Evolutionary conservation across 2,888 invertebrate genomes (phyloP).

Genomic region (Ophonus ardosiacus): DNA sequence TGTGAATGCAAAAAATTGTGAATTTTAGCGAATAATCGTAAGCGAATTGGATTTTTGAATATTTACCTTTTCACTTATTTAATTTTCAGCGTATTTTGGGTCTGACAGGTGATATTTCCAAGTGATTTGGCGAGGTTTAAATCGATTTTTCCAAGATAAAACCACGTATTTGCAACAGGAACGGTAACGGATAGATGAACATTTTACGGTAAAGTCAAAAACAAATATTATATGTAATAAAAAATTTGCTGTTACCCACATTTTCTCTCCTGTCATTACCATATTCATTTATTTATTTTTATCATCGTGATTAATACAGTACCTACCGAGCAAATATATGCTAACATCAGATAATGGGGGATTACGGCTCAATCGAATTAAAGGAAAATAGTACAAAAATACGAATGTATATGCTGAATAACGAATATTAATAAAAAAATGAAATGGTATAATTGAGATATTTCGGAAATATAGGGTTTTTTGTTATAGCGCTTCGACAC

Average conservation of each 20-base stretch:
- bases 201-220: background rate
- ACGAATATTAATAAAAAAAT: no score
- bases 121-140: constrained; percentile 35
- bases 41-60: constrained; percentile 22
- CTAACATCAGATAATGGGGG: no score
- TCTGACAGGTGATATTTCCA: constrained; percentile 47
- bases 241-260: background rate
- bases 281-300: no score
- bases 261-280: no score
- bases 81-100: constrained; percentile 30
- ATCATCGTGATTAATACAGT: no score
- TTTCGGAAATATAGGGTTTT: no score
- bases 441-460: no score
- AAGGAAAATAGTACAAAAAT: no score
- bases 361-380: no score
- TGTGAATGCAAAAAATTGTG: background rate
- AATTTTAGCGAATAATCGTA: background rate
- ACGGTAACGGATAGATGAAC: background rate
- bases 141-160: constrained; percentile 26
- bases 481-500: no score
- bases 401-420: no score
- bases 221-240: background rate
- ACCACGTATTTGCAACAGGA: background rate
- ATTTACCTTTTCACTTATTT: constrained; percentile 44
- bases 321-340: no score